Percentiles rank a stretch among this genome's conserved stretches.
phyloP scores from a whole-genome alignment of 1,140 invertebrate genomes.

The Zeugodacus cucurbitae region DNA sequence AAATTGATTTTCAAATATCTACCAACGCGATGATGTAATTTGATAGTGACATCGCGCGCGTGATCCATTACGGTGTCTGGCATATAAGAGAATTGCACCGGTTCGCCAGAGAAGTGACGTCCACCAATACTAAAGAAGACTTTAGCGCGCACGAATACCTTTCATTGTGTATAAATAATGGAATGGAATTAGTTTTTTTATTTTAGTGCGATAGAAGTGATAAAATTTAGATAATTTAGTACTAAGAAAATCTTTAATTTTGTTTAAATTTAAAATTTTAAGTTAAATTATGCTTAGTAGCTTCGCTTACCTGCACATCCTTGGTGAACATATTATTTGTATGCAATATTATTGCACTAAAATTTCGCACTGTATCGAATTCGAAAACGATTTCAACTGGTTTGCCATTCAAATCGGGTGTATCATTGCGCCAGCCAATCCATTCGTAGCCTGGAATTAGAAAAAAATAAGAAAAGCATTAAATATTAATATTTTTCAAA shows the following conservation, averaged over 20 bases:
- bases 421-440: slow-evolving; percentile 89
- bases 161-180: slow-evolving; percentile 39
- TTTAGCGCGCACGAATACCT: slow-evolving; percentile 77
- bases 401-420: slow-evolving; percentile 69
- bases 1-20: slow-evolving; percentile 83
- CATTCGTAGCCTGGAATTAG: slow-evolving; percentile 79
- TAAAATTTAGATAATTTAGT: background rate
- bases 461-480: slow-evolving; percentile 22
- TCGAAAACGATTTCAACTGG: slow-evolving; percentile 82
- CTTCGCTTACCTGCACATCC: slow-evolving; percentile 73
- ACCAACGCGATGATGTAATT: slow-evolving; percentile 81
- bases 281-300: too few species aligned
- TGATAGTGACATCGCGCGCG: slow-evolving; percentile 84
- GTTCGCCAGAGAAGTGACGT: slow-evolving; percentile 72
- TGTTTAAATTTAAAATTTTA: too few species aligned
- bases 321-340: slow-evolving; percentile 77
- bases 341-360: slow-evolving; percentile 81
- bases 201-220: background rate
- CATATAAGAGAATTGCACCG: slow-evolving; percentile 75
- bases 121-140: slow-evolving; percentile 84
- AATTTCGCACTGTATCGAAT: slow-evolving; percentile 82
- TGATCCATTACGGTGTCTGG: slow-evolving; percentile 83
- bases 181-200: background rate
- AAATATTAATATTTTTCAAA: background rate
- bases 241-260: too few species aligned